Evolutionary conservation across 2,888 invertebrate genomes (phyloP), one percentile per base, ranked within the genome.

Genomic region (Rosalia funebris): DNA sequence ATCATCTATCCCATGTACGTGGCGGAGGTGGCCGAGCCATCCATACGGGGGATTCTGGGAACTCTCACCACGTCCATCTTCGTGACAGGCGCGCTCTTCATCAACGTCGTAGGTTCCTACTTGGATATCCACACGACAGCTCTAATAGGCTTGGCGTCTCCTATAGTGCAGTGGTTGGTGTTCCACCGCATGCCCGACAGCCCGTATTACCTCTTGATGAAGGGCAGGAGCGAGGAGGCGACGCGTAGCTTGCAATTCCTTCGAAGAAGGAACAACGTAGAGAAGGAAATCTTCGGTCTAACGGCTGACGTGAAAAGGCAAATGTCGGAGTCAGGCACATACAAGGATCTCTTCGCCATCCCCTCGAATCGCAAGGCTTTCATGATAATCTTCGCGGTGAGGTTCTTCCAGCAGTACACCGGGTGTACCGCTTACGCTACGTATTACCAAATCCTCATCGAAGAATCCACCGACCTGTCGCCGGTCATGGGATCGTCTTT

Each of bases 151-250:
- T 7, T 63, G 0, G 36, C 54, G 1, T 56, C 71, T 17, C 73
- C 77, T 0, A 12, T 77, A 0, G 11, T 75, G 0, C 72, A 71
- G 39, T 50, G 75, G 2, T 11, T 70, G 9, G 42, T 68, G 1
- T 73, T 77, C 47, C 41, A 32, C 1, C 65, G 69, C 16, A 73
- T 78, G 73, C 78, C 79, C 0, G 79, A 79, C 66, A 74, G 74
- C 1, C 79, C 79, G 0, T 79, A 79, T 57, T 76, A 72, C 57
- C 64, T 71, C 2, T 37, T 79, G 1, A 76, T 77, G 73, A 73
- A 73, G 57, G 64, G 68, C 1, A 62, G 59, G 14, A 44, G 57
- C 2, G 66, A 66, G 1, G 68, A 73, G 46, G 78, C 79, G 0
- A 69, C 69, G 60, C 54, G 63, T 15, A 65, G 71, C n/a, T 62